Conservation (phyloP, 2,113 vertebrate species). For the Tiliqua scincoides region DNA sequence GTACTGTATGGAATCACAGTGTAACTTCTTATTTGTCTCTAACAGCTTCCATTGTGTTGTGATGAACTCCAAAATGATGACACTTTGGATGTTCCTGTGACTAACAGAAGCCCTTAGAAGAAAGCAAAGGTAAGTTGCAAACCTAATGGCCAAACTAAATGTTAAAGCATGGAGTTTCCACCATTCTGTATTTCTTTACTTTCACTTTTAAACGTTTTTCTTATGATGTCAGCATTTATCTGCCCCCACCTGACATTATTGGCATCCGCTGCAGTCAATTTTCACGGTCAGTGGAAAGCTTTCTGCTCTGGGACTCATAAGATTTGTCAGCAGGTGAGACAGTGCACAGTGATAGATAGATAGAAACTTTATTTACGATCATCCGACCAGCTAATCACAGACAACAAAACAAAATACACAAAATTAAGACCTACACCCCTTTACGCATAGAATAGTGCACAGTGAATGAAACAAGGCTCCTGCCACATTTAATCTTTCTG, state of each 20-base stretch:
- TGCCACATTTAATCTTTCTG: neutral
- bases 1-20: neutral
- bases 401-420: no score
- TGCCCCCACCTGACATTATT: neutral
- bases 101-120: neutral
- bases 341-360: slow-evolving; percentile 7
- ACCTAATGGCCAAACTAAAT: neutral
- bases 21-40: neutral
- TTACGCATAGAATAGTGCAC: no score
- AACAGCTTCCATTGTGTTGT: slow-evolving; percentile 57
- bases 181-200: neutral
- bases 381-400: no score
- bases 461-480: neutral
- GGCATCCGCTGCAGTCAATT: neutral
- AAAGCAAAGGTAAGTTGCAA: slow-evolving; percentile 51
- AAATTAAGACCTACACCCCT: no score
- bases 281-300: neutral
- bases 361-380: no score
- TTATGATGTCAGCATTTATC: neutral
- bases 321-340: neutral
- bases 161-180: neutral
- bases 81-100: slow-evolving; percentile 39
- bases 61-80: slow-evolving; percentile 47
- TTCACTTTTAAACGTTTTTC: neutral
- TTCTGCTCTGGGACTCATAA: neutral